Base-by-base conservation (phyloP, 2,797 vertebrate species). In the Hypotaenidia okinawae region DNA sequence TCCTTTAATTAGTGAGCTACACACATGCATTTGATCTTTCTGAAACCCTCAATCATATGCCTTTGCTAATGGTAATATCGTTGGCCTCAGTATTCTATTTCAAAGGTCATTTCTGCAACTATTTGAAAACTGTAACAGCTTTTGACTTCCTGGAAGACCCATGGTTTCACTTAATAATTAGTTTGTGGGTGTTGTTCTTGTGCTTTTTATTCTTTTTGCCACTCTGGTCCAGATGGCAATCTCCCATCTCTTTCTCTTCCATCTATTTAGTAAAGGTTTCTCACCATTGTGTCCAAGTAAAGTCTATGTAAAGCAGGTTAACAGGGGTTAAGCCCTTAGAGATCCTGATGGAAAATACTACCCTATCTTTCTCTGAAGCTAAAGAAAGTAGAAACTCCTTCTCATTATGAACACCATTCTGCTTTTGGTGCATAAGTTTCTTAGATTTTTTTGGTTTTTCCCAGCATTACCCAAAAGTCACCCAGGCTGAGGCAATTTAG, bases 11-110 rank as follows among this genome's bases (percentile, higher is more conserved):
- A 4, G 5, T 72, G 41, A 54, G n/a, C 4, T 80, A 8, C 24
- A 13, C 33, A 32, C 7, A 68, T 0, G 0, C 14, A 24, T 9
- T 59, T 5, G n/a, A 7, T 6, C 27, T 57, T 88, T 72, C 30
- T 70, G 62, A 59, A 90, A 54, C 14, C 11, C 2, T 62, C 39
- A 57, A 4, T 43, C 16, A 10, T 16, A 23, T 6, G 6, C 7
- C 19, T 89, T 52, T 90, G n/a, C 6, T 47, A 21, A 4, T 69
- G 2, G 6, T 9, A 68, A 52, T 3, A 78, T 9, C 49, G 5
- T 8, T 68, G 17, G 3, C 39, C 8, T 64, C 66, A 68, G 22
- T 15, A 62, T 58, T 81, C 25, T 59, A 9, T 62, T 84, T 87
- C 39, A 70, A 33, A 79, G 32, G 22, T 16, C 17, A 63, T 59